phyloP scores from a whole-genome alignment of 2,888 invertebrate species.

The Eremobia ochroleuca region DNA sequence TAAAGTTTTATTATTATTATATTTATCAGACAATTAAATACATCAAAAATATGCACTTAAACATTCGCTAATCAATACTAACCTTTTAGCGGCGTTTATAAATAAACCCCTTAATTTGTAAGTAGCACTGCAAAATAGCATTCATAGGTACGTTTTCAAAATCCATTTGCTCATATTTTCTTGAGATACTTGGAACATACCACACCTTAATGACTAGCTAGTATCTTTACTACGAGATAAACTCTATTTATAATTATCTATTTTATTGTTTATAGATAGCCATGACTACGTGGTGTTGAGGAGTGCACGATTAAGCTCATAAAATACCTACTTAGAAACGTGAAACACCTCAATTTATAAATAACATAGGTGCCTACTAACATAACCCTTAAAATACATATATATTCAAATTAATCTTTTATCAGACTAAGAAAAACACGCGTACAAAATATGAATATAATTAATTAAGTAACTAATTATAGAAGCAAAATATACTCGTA shows the following conservation, averaged over 20 bases:
- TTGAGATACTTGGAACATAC: neutral
- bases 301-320: constrained; percentile 7
- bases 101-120: neutral
- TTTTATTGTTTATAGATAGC: constrained; percentile 1
- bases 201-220: too few species aligned
- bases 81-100: neutral
- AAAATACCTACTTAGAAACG: neutral
- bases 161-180: neutral
- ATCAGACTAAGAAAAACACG: too few species aligned
- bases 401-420: too few species aligned
- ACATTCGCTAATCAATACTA: neutral
- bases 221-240: too few species aligned
- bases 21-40: too few species aligned
- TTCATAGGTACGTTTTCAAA: neutral
- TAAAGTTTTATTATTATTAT: too few species aligned
- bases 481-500: too few species aligned
- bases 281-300: neutral
- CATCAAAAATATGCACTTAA: too few species aligned
- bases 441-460: too few species aligned
- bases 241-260: neutral
- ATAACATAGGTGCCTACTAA: neutral
- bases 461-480: constrained; percentile 29
- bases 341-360: constrained; percentile 5
- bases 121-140: too few species aligned
- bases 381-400: too few species aligned